These are phyloP conservation scores for Galerucella calmariensis DNA, from an alignment of 2,888 invertebrate species.

Conservation along the genomic window DNA sequence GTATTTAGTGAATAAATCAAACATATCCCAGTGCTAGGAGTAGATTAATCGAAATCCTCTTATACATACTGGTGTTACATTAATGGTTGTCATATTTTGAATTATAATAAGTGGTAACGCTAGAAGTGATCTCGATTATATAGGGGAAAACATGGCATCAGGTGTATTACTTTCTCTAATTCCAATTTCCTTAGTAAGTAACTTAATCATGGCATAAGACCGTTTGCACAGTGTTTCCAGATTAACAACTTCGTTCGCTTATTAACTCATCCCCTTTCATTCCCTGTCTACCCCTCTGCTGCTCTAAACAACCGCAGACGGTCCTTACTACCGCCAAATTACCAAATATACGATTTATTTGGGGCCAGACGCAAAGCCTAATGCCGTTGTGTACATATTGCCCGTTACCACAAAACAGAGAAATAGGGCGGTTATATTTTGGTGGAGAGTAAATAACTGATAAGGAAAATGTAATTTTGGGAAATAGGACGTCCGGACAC, in stretches of 20 bases:
- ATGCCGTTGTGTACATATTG: conserved; percentile 11
- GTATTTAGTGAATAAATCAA: too few species aligned
- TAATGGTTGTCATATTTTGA: background rate
- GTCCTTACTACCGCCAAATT: conserved; percentile 29
- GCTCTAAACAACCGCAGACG: conserved; percentile 38
- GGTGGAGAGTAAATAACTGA: conserved; percentile 14
- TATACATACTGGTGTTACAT: background rate
- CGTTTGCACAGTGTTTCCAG: conserved; percentile 50
- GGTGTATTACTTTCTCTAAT: conserved; percentile 28
- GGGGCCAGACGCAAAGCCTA: conserved; percentile 21
- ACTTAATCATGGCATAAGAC: conserved; percentile 49
- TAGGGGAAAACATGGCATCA: conserved; percentile 3
- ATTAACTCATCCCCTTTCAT: conserved; percentile 44
- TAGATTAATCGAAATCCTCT: too few species aligned
- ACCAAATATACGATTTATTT: conserved; percentile 22
- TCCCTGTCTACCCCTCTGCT: conserved; percentile 6
- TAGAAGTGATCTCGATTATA: background rate
- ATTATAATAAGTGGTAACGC: background rate
- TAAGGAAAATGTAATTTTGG: background rate
- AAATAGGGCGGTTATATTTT: conserved; percentile 9
- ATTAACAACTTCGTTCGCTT: conserved; percentile 51
- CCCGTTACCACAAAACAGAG: conserved; percentile 12
- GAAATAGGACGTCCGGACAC: background rate
- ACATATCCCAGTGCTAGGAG: too few species aligned
- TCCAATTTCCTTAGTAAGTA: conserved; percentile 36